Base-by-base conservation (phyloP, 2,113 vertebrate species). In the Microtus richardsoni region DNA sequence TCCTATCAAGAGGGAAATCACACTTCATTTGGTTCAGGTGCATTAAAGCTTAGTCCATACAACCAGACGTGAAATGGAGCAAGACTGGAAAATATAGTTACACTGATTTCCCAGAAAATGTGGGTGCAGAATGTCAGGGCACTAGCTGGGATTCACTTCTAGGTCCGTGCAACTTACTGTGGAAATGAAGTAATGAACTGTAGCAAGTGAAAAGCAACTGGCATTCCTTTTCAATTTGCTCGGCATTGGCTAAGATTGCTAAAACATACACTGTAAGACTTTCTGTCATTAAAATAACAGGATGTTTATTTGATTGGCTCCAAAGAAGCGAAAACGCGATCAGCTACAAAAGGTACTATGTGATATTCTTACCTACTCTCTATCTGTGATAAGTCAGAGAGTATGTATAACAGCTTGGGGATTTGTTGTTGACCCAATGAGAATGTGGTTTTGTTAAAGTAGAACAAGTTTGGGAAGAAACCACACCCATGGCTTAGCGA, bases 21-120 rank as follows among this genome's bases (percentile, higher is more conserved):
- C 47, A 91, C 62, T 44, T 97, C 94, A 70, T 93, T 97, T 89
- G 71, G 60, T 80, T 92, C n/a, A 88, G 80, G 80, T 74, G 66
- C 88, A 74, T 97, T 94, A 94, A 92, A 68, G 84, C 36, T 88
- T 33, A 84, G 64, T 86, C 41, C 89, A 47, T 12, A 83, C 17
- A 96, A 89, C 66, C 68, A 30, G 71, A 77, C 28, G 58, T 79
- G 89, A 97, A 97, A 91, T 84, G 86, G 86, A 95, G 91, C 83
- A 96, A 87, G 78, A 93, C 66, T 73, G 64, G 86, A 94, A 94
- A 92, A 78, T 93, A 93, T 12, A 83, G 84, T 82, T 70, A 30
- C 16, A 62, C 77, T 91, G 90, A 44, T 91, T 96, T 96, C 54
- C 80, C 54, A 13, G 77, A 77, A 93, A 96, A 88, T 49, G 62